A percentile compares a stretch with the other conserved stretches of the same genome.
Conservation (phyloP, 2,113 vertebrate species). For the Mugil cephalus region DNA sequence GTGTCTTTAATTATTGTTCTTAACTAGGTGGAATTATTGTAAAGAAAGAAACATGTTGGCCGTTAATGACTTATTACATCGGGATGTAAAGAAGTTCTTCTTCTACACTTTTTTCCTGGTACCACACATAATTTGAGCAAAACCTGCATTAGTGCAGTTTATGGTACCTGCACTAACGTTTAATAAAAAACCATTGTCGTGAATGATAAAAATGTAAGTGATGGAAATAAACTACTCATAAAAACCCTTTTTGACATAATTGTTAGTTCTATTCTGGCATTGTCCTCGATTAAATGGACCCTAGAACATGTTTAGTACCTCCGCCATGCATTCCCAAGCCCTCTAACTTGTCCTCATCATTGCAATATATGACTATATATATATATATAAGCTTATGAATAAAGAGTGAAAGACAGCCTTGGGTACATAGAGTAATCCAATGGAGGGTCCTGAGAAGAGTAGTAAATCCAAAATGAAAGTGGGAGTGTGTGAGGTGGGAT, state of each 20-base stretch:
- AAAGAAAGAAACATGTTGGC: neutral
- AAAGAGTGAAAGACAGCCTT: constrained; percentile 12
- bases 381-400: constrained; percentile 3
- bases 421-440: constrained; percentile 27
- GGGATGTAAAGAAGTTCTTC: neutral
- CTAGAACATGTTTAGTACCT: neutral
- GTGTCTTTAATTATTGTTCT: neutral
- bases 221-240: neutral
- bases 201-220: no score
- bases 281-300: neutral
- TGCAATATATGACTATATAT: neutral
- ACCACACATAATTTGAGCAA: no score
- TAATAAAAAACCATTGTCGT: no score
- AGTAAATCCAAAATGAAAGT: constrained; percentile 36
- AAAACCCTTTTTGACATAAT: constrained; percentile 5
- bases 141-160: no score
- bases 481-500: constrained; percentile 30
- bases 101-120: no score
- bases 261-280: neutral
- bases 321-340: neutral
- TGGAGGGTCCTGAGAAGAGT: constrained; percentile 52
- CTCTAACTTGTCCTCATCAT: neutral
- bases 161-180: no score
- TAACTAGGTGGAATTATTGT: neutral
- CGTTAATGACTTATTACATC: neutral